Percentiles rank a stretch among this genome's conserved stretches.
These are phyloP conservation scores for Lepus europaeus DNA, from an alignment of 2,113 vertebrate genomes.

Conservation along the genomic window DNA sequence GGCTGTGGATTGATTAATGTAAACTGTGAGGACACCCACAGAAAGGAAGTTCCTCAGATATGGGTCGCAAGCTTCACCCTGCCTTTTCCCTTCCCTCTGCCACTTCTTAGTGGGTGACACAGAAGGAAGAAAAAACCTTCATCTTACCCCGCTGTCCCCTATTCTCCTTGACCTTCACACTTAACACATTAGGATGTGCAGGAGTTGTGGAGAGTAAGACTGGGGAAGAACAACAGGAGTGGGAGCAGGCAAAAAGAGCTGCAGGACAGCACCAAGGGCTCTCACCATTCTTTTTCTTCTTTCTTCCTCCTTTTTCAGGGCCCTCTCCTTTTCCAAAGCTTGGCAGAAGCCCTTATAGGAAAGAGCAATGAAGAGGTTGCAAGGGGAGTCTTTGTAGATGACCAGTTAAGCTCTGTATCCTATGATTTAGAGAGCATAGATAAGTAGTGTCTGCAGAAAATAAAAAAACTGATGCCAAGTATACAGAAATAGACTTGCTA, in stretches of 20 bases:
- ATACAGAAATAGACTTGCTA: background rate
- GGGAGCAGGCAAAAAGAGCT: background rate
- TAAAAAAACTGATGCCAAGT: conserved; percentile 6
- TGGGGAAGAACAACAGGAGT: background rate
- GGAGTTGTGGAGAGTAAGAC: background rate
- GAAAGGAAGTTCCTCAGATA: background rate
- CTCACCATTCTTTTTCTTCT: background rate
- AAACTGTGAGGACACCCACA: background rate
- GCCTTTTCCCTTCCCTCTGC: background rate
- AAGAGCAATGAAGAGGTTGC: background rate
- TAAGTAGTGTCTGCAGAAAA: conserved; percentile 2
- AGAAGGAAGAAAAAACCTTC: background rate
- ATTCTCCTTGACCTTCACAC: background rate
- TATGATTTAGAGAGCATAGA: background rate
- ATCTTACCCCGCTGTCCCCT: background rate
- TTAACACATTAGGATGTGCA: background rate
- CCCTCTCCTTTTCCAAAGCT: background rate
- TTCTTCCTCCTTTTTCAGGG: background rate
- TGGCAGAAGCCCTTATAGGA: background rate
- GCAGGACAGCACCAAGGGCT: background rate
- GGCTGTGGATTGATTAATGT: background rate
- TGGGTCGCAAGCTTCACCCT: background rate
- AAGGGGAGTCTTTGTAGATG: background rate
- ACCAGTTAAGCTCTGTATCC: background rate
- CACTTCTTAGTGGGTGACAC: background rate